Conservation (phyloP, 2,888 invertebrate genomes). For the Nomada ferruginata region DNA sequence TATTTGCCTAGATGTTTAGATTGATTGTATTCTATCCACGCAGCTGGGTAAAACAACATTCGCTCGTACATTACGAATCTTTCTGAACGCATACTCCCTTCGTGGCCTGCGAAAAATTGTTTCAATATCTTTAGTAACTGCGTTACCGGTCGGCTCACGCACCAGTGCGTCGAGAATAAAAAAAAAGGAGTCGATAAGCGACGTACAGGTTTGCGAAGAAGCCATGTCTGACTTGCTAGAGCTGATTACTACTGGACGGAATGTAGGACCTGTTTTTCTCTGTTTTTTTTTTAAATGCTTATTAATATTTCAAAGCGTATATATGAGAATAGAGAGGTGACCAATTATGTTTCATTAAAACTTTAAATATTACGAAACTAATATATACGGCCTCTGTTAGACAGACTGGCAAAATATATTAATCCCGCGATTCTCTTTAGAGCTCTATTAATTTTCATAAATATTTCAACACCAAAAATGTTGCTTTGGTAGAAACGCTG, state of each 20-base stretch:
- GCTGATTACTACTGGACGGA: conserved; percentile 41
- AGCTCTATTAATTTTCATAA: no score
- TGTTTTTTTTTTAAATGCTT: background rate
- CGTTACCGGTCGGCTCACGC: conserved; percentile 55
- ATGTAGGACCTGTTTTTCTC: conserved; percentile 16
- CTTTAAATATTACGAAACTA: no score
- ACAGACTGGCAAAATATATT: no score
- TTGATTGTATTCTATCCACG: conserved; percentile 63
- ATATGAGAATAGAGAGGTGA: background rate
- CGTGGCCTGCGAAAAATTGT: conserved; percentile 60
- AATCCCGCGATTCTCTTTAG: no score
- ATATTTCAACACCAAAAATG: no score
- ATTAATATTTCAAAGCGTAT: background rate
- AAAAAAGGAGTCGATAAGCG: conserved; percentile 54
- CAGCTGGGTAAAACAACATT: conserved; percentile 40
- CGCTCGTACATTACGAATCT: conserved; percentile 81
- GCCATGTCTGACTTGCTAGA: conserved; percentile 42
- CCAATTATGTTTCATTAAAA: no score
- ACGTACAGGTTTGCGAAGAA: conserved; percentile 53
- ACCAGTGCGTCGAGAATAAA: conserved; percentile 50
- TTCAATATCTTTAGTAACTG: conserved; percentile 44
- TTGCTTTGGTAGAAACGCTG: background rate
- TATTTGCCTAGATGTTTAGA: background rate
- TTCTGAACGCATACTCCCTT: conserved; percentile 75
- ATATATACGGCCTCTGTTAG: no score